Base-by-base conservation (phyloP, 1,140 invertebrate species). In the Lasioglossum albipes region DNA sequence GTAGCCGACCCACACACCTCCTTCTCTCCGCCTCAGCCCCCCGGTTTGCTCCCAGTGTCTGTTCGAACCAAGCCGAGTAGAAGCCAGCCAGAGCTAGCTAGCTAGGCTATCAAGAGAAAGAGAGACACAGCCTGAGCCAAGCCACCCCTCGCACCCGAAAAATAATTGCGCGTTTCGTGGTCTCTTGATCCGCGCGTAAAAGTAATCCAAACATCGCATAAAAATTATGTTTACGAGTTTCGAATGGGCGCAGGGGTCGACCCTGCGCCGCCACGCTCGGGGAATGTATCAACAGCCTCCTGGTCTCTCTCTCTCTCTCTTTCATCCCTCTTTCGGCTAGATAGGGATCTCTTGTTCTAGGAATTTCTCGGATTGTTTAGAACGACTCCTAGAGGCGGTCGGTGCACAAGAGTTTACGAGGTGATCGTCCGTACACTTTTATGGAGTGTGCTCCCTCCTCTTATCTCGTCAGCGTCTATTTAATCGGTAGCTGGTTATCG, bases 191-290 rank as follows among this genome's bases (percentile, higher is more conserved):
- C 84, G 84, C 83, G 89, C 87, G 86, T 86, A 89, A 87, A 91
- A 92, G 90, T 90, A 90, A 92, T 92, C 89, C 91, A 92, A 92
- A 91, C 89, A 90, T 87, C 83, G 89, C 91, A 90, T 92, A 92
- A 91, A 92, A 93, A 92, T 93, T 91, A 93, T 91, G 90, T 93
- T 92, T 93, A 93, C 90, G 91, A 91, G 90, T 90, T 91, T 91
- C 86, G 78, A 92, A 92, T 92, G 80, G 88, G 74, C 64, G 54
- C 59, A 85, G 61, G 81, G 83, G 84, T 74, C 65, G 83, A 67
- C 57, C 73, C 62, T 65, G 70, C 71, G 54, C 22, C 22, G n/a
- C 52, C 54, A 45, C 52, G 22, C 64, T 61, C 45, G 45, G 59
- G 52, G 72, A 64, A 73, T 22, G 62, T 74, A 73, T 79, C 70